Percentiles rank a stretch among this genome's conserved stretches.
These are phyloP conservation scores for Sparidentex hasta DNA, from an alignment of 2,797 vertebrate species.

Conservation along the genomic window DNA sequence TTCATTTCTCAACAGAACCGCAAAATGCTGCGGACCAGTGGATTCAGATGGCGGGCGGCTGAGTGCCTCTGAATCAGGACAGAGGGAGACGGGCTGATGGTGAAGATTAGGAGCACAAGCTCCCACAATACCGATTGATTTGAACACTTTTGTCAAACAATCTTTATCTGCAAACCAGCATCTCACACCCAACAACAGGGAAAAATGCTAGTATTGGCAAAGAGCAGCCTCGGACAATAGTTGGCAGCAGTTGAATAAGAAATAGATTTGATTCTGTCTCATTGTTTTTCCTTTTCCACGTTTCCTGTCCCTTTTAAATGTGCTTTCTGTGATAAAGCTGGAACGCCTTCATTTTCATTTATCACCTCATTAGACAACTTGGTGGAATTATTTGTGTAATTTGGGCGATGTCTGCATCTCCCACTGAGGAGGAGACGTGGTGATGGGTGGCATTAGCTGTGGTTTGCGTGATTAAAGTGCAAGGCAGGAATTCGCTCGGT, in stretches of 20 bases:
- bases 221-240: background rate
- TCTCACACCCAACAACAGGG: background rate
- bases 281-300: conserved; percentile 14
- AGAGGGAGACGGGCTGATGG: background rate
- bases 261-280: conserved; percentile 10
- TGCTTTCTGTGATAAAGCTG: conserved; percentile 33
- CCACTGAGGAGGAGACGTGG: background rate
- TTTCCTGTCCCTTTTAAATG: conserved; percentile 23
- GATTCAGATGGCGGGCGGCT: conserved; percentile 25
- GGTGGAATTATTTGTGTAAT: background rate
- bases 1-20: conserved; percentile 37
- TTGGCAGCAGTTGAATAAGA: conserved; percentile 13
- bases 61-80: conserved; percentile 25
- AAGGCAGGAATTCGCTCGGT: conserved; percentile 9
- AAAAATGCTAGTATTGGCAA: background rate
- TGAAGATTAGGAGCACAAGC: background rate
- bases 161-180: background rate
- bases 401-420: conserved; percentile 5
- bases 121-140: background rate
- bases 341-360: background rate
- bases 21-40: conserved; percentile 33
- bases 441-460: background rate
- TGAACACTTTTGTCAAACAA: background rate
- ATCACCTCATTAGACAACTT: background rate
- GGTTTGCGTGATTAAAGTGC: background rate